Conservation (phyloP, 2,113 vertebrate species). For the Oplegnathus fasciatus region DNA sequence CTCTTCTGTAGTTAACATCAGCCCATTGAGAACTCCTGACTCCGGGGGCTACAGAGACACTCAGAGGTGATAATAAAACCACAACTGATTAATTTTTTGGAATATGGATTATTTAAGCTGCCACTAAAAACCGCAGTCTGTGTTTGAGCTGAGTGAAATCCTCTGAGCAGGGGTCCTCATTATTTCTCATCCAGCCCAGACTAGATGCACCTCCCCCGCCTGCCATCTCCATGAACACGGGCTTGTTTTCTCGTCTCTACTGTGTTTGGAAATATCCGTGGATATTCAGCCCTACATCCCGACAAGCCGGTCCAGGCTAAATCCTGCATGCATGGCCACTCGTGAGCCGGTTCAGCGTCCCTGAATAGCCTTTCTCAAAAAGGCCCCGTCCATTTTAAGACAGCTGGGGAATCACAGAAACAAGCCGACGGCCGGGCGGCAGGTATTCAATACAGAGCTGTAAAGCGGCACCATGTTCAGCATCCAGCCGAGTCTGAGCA, state of each 20-base stretch:
- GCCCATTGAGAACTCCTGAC: constrained; percentile 32
- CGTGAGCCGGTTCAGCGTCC: constrained; percentile 63
- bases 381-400: constrained; percentile 75
- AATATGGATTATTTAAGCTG: constrained; percentile 46
- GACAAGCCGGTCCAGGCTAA: constrained; percentile 59
- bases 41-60: constrained; percentile 7
- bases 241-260: constrained; percentile 41
- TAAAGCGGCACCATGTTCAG: constrained; percentile 64
- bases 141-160: constrained; percentile 59
- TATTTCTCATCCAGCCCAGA: constrained; percentile 68
- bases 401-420: constrained; percentile 57
- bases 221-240: constrained; percentile 66
- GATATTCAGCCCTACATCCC: constrained; percentile 73
- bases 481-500: constrained; percentile 61
- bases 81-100: constrained; percentile 31
- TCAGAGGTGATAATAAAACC: constrained; percentile 14
- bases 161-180: constrained; percentile 67
- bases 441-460: constrained; percentile 62
- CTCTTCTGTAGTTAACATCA: constrained; percentile 16
- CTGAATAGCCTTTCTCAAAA: constrained; percentile 57
- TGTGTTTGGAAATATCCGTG: constrained; percentile 51
- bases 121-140: constrained; percentile 55
- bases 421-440: constrained; percentile 28
- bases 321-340: constrained; percentile 62
- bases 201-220: constrained; percentile 68